Evolutionary conservation across 2,888 invertebrate species (phyloP).

Genomic region (Rhyacophila evoluta): DNA sequence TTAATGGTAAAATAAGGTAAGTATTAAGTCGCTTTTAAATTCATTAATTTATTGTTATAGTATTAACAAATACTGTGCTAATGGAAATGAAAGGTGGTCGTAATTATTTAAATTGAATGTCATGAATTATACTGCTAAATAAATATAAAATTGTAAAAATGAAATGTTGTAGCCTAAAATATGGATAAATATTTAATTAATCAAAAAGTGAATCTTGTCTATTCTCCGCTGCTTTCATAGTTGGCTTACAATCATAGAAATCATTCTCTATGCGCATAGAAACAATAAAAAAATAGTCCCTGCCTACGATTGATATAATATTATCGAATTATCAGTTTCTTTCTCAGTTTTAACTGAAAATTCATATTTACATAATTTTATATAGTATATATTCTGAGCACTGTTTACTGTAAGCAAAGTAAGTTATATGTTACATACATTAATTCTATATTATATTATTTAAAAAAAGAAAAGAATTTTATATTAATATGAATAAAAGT

Average conservation of each 20-base stretch:
- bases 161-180: slow-evolving; percentile 12
- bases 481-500: no score
- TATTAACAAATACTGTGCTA: neutral
- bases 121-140: neutral
- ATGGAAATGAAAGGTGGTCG: neutral
- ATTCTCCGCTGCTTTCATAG: neutral
- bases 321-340: no score
- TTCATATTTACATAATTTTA: no score
- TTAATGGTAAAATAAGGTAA: slow-evolving; percentile 1
- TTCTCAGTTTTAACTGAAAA: no score
- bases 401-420: no score
- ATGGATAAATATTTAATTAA: slow-evolving; percentile 12
- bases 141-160: neutral
- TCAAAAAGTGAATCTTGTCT: neutral
- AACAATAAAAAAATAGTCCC: no score
- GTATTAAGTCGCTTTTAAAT: neutral
- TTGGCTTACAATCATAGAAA: neutral
- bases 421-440: no score
- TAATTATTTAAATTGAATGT: neutral
- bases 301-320: no score
- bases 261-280: no score
- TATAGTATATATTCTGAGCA: no score
- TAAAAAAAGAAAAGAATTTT: no score
- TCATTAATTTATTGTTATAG: neutral
- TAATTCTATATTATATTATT: no score